These are phyloP conservation scores for Cossypha dichroa DNA, from an alignment of 2,797 vertebrate genomes.

Conservation along the genomic window DNA sequence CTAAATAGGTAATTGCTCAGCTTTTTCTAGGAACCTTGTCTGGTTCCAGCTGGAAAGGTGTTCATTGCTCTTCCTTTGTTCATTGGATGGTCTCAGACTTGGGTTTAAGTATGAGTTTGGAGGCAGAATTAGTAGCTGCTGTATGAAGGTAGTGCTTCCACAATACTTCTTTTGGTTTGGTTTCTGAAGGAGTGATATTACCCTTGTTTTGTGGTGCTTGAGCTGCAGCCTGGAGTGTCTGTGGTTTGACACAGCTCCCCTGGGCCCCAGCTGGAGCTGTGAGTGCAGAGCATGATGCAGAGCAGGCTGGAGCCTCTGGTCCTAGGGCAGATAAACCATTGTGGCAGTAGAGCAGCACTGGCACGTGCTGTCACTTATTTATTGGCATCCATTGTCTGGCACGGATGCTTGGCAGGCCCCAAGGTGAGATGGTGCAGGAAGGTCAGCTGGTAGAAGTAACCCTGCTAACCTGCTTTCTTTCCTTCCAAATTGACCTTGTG, in stretches of 20 bases:
- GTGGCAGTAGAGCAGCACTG: not conserved
- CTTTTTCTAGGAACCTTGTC: not conserved
- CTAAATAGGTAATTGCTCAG: rapidly evolving
- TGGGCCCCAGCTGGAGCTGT: not conserved
- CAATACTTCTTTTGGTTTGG: not conserved
- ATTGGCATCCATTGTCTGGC: not conserved
- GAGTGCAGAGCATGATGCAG: rapidly evolving
- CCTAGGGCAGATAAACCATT: not conserved
- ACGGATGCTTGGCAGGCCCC: rapidly evolving
- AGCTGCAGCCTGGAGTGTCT: not conserved
- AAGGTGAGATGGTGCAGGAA: not conserved
- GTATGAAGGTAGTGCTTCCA: not conserved
- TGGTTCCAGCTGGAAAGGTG: not conserved
- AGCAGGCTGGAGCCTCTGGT: not conserved
- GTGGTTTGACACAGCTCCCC: rapidly evolving
- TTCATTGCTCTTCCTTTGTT: not conserved
- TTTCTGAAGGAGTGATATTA: not conserved
- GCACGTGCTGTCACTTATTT: rapidly evolving
- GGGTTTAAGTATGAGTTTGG: not conserved
- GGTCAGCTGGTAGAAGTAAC: not conserved
- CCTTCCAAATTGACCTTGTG: not conserved
- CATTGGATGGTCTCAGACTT: not conserved
- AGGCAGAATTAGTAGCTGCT: not conserved
- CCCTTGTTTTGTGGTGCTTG: not conserved
- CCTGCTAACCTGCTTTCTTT: not conserved